Conservation (phyloP, 64 coral and sea anemone species). For the Montipora sp. region DNA sequence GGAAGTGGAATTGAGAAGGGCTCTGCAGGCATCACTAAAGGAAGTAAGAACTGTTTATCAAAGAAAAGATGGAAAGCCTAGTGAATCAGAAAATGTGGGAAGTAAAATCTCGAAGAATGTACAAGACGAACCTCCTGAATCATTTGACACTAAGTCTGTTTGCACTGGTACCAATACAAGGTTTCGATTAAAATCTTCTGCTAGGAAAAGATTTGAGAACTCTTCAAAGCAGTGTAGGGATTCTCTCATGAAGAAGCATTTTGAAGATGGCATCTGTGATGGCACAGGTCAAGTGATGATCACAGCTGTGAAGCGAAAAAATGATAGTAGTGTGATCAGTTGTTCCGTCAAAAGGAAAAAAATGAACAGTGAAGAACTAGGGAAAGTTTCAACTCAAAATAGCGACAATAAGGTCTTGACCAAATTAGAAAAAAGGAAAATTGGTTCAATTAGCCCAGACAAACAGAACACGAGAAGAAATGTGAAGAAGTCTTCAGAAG, state of each 20-base stretch:
- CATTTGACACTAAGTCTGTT: background rate
- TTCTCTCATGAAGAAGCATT: background rate
- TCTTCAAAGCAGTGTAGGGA: background rate
- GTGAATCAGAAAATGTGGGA: background rate
- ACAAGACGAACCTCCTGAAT: background rate
- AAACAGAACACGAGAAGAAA: background rate
- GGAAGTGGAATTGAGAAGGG: conserved; percentile 87
- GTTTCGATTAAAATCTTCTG: background rate
- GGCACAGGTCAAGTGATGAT: background rate
- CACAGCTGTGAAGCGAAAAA: background rate
- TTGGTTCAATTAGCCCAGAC: background rate
- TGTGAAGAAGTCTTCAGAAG: background rate
- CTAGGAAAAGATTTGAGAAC: background rate
- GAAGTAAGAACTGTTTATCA: background rate
- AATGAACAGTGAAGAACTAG: background rate
- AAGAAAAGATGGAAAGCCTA: background rate
- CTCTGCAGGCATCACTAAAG: conserved; percentile 83
- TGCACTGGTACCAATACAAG: conserved; percentile 22
- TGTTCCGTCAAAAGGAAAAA: background rate
- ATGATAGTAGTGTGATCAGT: background rate
- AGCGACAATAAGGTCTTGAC: background rate
- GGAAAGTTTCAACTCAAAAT: background rate
- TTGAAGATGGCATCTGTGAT: background rate
- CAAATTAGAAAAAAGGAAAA: background rate
- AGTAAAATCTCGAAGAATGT: background rate